phyloP scores from a whole-genome alignment of 64 coral and sea anemone genomes.

The Hydrozoanthus tunicans region DNA sequence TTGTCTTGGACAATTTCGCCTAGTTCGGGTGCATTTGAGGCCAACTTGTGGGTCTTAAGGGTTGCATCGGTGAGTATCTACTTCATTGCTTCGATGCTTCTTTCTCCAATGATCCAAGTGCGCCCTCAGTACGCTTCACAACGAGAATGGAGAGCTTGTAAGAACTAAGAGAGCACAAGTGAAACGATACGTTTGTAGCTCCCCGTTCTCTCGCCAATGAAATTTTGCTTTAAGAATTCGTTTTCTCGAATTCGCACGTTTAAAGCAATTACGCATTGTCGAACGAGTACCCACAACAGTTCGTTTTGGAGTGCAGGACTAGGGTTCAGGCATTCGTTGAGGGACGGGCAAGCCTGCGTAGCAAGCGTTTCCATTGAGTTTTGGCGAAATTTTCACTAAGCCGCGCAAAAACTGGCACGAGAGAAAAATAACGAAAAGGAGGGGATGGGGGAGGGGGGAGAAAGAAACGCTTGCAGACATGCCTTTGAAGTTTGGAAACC shows the following conservation, averaged over 20 bases:
- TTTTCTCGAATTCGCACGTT: too few species aligned
- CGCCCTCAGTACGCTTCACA: neutral
- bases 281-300: neutral
- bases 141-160: constrained; percentile 8
- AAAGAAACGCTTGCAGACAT: too few species aligned
- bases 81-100: neutral
- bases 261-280: neutral
- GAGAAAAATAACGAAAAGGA: too few species aligned
- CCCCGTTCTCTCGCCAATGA: constrained; percentile 6
- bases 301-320: neutral
- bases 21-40: constrained; percentile 12
- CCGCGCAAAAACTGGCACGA: too few species aligned
- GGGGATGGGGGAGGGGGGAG: too few species aligned
- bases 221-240: neutral
- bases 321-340: constrained; percentile 3
- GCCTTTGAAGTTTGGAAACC: too few species aligned
- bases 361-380: too few species aligned
- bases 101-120: constrained; percentile 6
- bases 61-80: constrained; percentile 26
- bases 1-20: neutral
- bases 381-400: too few species aligned
- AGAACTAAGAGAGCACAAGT: neutral
- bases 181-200: constrained; percentile 12
- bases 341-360: neutral
- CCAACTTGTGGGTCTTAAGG: constrained; percentile 26